Evolutionary conservation across 2,797 vertebrate species (phyloP), one percentile per base, ranked within the genome.

Genomic region (Microcaecilia unicolor): DNA sequence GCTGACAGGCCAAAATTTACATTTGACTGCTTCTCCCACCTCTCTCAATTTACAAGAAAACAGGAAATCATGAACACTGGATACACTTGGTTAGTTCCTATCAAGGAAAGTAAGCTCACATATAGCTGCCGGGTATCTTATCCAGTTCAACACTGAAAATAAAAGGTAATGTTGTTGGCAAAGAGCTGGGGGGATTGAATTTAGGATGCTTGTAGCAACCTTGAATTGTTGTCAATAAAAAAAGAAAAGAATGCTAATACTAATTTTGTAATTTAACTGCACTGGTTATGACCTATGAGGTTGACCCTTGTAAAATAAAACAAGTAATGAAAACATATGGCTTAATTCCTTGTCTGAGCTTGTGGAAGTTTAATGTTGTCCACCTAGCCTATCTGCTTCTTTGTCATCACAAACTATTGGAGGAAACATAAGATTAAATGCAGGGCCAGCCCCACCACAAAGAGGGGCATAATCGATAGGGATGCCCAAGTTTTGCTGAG

Each of bases 51-150:
- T 89, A 79, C 83, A 69, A 73, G 72, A 86, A 78, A 83, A 86
- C 81, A 74, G 83, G 78, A 84, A 85, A 79, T 86, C 82, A 83
- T 73, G 82, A 89, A 80, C 84, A 85, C 85, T 67, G 88, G 89
- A 88, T 84, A 87, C 79, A 84, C 83, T 88, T 81, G 72, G 81
- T 88, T 91, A 89, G 83, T 77, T 81, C 74, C 83, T 76, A 86
- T 88, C 85, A 81, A 67, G 63, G 74, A 72, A 67, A 67, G 75
- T 77, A 74, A 84, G 78, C 80, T 88, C 76, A 66, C 80, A 72
- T 74, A 78, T 74, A 84, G 78, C 87, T 74, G 76, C 79, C 80
- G 87, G 81, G 69, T 74, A 78, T 84, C 84, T 79, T 76, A 67
- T 69, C 80, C 78, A 85, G 74, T 86, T 90, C 87, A 89, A 85